Percentiles rank a stretch among this genome's conserved stretches.
Conservation (phyloP, 2,113 vertebrate genomes). For the Xenopus tropicalis region DNA sequence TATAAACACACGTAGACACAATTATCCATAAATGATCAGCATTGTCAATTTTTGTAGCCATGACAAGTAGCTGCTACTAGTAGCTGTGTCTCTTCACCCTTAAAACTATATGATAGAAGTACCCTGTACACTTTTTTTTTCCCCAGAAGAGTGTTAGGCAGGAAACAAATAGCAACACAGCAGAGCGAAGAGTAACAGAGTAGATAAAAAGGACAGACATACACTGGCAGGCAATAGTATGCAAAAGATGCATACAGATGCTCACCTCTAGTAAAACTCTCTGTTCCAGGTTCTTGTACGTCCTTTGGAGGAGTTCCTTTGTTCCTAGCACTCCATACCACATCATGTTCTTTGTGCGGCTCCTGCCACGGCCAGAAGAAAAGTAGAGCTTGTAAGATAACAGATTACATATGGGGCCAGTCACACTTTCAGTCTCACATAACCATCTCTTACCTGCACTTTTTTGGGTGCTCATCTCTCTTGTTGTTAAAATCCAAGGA, state of each 20-base stretch:
- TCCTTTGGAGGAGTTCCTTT: conserved; percentile 88
- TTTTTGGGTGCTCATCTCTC: conserved; percentile 90
- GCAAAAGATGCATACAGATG: not conserved
- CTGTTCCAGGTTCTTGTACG: conserved; percentile 91
- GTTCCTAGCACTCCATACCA: conserved; percentile 93
- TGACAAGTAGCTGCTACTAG: too few relatives aligned
- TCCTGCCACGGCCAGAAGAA: conserved; percentile 60
- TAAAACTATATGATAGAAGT: too few relatives aligned
- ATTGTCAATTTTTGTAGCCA: too few relatives aligned
- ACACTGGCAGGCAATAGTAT: not conserved
- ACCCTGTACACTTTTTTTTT: too few relatives aligned
- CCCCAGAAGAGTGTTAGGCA: too few relatives aligned
- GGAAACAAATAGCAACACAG: not conserved
- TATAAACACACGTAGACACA: too few relatives aligned
- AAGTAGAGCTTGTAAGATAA: not conserved
- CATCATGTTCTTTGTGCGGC: conserved; percentile 97
- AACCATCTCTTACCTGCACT: conserved; percentile 72
- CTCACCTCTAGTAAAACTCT: conserved; percentile 87
- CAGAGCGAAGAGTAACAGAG: not conserved
- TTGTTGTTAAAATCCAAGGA: conserved; percentile 95
- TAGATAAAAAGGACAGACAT: not conserved
- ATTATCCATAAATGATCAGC: too few relatives aligned
- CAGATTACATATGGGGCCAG: not conserved
- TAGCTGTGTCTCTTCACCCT: too few relatives aligned
- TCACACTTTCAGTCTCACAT: not conserved